A percentile compares a stretch with the other conserved stretches of the same genome.
These are phyloP conservation scores for Cheirogaleus major DNA, from an alignment of 2,797 vertebrate genomes.

Conservation along the genomic window DNA sequence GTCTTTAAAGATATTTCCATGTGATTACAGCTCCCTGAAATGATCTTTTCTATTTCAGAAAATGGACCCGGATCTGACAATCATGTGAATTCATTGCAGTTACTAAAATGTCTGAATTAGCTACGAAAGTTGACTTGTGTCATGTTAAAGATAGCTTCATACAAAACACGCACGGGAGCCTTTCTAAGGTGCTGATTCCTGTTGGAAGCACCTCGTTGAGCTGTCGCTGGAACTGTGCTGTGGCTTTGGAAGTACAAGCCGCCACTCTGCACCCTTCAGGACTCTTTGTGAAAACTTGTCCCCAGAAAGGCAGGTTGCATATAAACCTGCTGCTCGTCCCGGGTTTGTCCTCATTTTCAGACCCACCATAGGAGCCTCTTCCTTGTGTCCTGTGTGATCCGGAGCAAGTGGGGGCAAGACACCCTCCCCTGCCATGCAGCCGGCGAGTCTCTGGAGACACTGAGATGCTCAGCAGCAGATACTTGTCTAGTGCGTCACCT, in stretches of 20 bases:
- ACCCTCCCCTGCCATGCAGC: neutral
- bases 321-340: slow-evolving; percentile 63
- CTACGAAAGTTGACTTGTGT: neutral
- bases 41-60: neutral
- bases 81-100: neutral
- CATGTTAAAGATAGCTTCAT: too few relatives aligned
- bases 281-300: slow-evolving; percentile 43
- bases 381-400: slow-evolving; percentile 73
- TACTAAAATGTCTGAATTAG: neutral
- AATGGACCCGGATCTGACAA: neutral
- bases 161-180: rapidly evolving
- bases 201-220: neutral
- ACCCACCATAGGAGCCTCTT: slow-evolving; percentile 64
- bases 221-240: neutral
- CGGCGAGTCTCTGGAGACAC: slow-evolving; percentile 52
- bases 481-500: neutral
- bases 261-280: slow-evolving; percentile 19
- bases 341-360: slow-evolving; percentile 46
- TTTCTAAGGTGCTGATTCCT: neutral
- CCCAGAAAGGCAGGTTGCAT: slow-evolving; percentile 46
- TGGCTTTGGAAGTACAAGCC: slow-evolving; percentile 37
- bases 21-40: neutral
- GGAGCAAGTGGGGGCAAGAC: slow-evolving; percentile 36
- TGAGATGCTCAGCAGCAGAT: slow-evolving; percentile 58
- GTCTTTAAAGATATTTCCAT: neutral